Evolutionary conservation across 2,888 invertebrate species (phyloP), one percentile per base, ranked within the genome.

Genomic region (Allygus modestus): DNA sequence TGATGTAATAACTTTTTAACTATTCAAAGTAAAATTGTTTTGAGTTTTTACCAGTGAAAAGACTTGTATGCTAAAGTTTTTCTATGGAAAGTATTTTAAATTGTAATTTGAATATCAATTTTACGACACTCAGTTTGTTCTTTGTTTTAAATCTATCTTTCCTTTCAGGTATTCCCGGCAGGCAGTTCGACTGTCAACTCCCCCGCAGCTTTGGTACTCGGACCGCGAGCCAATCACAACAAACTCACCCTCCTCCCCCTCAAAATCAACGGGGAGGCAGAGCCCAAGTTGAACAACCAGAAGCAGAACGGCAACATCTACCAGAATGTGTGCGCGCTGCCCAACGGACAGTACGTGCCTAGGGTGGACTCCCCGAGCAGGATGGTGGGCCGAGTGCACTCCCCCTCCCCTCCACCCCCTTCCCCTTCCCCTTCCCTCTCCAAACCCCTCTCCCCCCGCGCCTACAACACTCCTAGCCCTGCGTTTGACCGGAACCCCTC

Each of bases 171-270:
- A 0, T 97, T 97, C 88, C 94, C 95, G 28, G 93, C 96, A 0
- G 96, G 96, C 88, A 94, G 95, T 9, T 90, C 95, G 11, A 96
- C 96, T 0, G 95, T 96, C 0, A 96, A 95, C 87, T 95, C 95
- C 4, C 96, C 96, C 0, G 96, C 96, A 0, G 96, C 94, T 90
- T 96, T 96, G 87, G 96, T 96, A 0, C 90, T 96, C 43, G 96
- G 95, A 0, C 91, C 77, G 0, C 51, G 73, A 51, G 58, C 82
- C 0, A 58, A 31, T 9, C 82, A 73, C n/a, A 61, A 54, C 31
- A 84, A 84, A 37, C 51, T 84, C 17, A 51, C 46, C 11, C 31
- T 82, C 20, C 37, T 54, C n/a, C 84, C 77, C 28, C 61, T 41
- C 77, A 54, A 31, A 26, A 15, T 82, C 69, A 85, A 43, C 28